Percentiles rank a stretch among this genome's conserved stretches.
Evolutionary conservation across 2,113 vertebrate species (phyloP).

Genomic region (Lagopus leucura): DNA sequence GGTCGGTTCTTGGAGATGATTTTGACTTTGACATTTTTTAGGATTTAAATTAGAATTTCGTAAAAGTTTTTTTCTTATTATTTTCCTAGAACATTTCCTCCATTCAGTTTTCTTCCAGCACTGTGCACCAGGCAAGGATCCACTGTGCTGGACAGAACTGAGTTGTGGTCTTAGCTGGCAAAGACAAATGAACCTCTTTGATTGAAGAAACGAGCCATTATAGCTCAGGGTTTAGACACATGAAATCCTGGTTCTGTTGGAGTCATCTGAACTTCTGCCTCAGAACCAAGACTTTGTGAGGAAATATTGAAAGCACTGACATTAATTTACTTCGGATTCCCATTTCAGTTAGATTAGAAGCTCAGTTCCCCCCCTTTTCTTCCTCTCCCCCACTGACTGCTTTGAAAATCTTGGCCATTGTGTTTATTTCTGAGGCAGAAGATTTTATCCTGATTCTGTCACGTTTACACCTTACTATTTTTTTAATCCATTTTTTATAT

Average conservation of each 20-base stretch:
- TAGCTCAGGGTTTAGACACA: background rate
- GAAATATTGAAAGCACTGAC: background rate
- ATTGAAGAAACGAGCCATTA: background rate
- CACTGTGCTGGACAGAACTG: background rate
- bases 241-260: background rate
- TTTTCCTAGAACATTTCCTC: background rate
- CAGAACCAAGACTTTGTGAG: background rate
- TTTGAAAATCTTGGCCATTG: background rate
- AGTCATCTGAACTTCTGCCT: background rate
- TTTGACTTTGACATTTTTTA: background rate
- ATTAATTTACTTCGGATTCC: background rate
- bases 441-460: background rate
- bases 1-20: background rate
- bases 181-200: background rate
- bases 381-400: background rate
- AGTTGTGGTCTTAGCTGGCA: background rate
- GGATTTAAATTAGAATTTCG: background rate
- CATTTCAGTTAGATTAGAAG: background rate
- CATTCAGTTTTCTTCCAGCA: background rate
- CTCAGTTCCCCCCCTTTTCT: background rate
- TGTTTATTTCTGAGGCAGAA: background rate
- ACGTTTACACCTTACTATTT: fast-evolving
- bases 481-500: background rate
- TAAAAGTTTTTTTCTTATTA: background rate
- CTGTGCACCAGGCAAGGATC: background rate